These are phyloP conservation scores for Micromussa lordhowensis DNA, from an alignment of 92 coral and sea anemone genomes.

Conservation along the genomic window DNA sequence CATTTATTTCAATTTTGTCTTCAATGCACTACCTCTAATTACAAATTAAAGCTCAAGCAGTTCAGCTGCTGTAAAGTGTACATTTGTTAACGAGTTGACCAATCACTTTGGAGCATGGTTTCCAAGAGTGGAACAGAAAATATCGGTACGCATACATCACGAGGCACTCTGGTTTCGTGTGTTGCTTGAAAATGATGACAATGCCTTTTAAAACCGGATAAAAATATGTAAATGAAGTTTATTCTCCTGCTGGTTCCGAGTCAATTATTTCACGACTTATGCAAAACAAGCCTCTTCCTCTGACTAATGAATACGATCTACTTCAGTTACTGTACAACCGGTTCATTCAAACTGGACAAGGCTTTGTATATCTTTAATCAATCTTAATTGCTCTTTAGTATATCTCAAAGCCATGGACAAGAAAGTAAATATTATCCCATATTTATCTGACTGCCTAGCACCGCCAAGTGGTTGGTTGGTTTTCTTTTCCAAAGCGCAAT, in stretches of 20 bases:
- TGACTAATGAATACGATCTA: neutral
- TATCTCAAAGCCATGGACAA: slow-evolving; percentile 21
- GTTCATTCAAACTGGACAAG: slow-evolving; percentile 6
- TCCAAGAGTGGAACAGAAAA: neutral
- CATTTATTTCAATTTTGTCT: neutral
- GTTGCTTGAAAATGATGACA: neutral
- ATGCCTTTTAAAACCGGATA: neutral
- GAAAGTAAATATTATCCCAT: slow-evolving; percentile 25
- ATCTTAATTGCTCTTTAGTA: slow-evolving; percentile 32
- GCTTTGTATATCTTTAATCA: slow-evolving; percentile 36
- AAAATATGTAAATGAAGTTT: neutral
- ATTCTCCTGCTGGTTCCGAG: neutral
- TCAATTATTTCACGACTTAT: neutral
- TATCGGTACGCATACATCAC: neutral
- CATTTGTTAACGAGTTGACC: neutral
- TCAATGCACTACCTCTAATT: neutral
- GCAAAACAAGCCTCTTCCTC: slow-evolving; percentile 21
- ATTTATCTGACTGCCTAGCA: slow-evolving; percentile 22
- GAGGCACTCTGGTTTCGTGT: neutral
- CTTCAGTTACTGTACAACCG: slow-evolving; percentile 5
- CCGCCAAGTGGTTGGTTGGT: slow-evolving; percentile 26
- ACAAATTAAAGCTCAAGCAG: neutral
- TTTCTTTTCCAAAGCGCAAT: slow-evolving; percentile 23
- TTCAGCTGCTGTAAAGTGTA: slow-evolving; percentile 18
- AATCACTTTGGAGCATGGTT: neutral